Conservation (phyloP, 2,113 vertebrate genomes). For the Hemicordylus capensis region DNA sequence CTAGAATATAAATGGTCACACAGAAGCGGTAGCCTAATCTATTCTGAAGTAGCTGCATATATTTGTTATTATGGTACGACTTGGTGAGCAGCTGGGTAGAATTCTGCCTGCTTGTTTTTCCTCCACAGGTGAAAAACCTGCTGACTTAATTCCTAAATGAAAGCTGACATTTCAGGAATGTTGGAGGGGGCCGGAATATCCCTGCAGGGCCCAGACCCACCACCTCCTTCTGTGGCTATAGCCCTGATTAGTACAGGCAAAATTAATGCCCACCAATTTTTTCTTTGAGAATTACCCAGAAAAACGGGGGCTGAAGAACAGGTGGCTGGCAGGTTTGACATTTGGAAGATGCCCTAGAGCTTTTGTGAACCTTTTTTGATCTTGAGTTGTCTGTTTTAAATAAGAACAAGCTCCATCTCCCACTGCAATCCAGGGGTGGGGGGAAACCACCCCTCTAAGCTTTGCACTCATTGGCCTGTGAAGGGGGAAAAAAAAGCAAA, state of each 20-base stretch:
- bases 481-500: constrained; percentile 6
- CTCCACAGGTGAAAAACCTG: neutral
- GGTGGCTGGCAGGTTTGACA: neutral
- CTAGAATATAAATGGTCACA: too few relatives aligned
- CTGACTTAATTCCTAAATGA: too few relatives aligned
- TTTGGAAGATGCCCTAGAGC: neutral
- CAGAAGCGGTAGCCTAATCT: too few relatives aligned
- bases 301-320: neutral
- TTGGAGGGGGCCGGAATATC: too few relatives aligned
- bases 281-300: neutral
- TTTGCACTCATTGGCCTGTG: neutral
- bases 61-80: too few relatives aligned
- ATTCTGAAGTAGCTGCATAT: neutral
- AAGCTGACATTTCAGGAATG: too few relatives aligned
- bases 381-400: neutral
- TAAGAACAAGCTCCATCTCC: neutral
- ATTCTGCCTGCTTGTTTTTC: neutral
- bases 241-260: neutral
- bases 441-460: neutral
- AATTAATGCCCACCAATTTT: neutral
- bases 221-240: too few relatives aligned
- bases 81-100: neutral
- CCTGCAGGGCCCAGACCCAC: too few relatives aligned
- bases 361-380: neutral
- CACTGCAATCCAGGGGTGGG: neutral